Percentiles rank a stretch among this genome's conserved stretches.
These are phyloP conservation scores for Tetranychus piercei DNA, from an alignment of 2,888 invertebrate genomes.

Conservation along the genomic window DNA sequence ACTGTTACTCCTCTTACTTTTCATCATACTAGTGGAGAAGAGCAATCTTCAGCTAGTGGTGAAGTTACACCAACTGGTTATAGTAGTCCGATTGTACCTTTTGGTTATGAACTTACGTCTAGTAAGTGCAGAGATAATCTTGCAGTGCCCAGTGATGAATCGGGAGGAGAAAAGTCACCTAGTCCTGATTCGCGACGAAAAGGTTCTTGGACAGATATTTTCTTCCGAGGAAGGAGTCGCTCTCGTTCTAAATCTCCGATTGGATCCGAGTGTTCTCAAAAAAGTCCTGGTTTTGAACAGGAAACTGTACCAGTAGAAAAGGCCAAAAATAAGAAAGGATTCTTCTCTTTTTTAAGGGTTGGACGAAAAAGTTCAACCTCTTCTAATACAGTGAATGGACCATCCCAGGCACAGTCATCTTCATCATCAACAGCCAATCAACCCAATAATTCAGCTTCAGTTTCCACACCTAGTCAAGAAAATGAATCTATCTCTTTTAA, in stretches of 20 bases:
- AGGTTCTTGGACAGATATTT: slow-evolving; percentile 27
- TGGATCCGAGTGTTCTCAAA: slow-evolving; percentile 15
- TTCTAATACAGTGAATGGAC: slow-evolving; percentile 13
- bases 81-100: neutral
- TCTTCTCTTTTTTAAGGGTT: slow-evolving; percentile 24
- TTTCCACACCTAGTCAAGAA: slow-evolving; percentile 14
- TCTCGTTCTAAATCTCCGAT: slow-evolving; percentile 20
- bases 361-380: slow-evolving; percentile 21
- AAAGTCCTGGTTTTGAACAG: slow-evolving; percentile 16
- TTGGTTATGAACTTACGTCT: neutral
- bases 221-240: slow-evolving; percentile 23
- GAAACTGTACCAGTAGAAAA: slow-evolving; percentile 12
- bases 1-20: neutral
- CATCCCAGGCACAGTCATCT: neutral
- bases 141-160: neutral
- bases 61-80: neutral
- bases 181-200: slow-evolving; percentile 20
- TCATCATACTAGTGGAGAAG: neutral
- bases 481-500: slow-evolving; percentile 11
- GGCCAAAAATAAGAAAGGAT: slow-evolving; percentile 22
- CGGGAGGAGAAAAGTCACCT: slow-evolving; percentile 11
- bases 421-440: neutral
- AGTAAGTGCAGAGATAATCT: neutral
- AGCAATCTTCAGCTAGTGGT: neutral
- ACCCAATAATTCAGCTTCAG: neutral